phyloP scores from a whole-genome alignment of 2,888 invertebrate genomes.

The Biston betularia region DNA sequence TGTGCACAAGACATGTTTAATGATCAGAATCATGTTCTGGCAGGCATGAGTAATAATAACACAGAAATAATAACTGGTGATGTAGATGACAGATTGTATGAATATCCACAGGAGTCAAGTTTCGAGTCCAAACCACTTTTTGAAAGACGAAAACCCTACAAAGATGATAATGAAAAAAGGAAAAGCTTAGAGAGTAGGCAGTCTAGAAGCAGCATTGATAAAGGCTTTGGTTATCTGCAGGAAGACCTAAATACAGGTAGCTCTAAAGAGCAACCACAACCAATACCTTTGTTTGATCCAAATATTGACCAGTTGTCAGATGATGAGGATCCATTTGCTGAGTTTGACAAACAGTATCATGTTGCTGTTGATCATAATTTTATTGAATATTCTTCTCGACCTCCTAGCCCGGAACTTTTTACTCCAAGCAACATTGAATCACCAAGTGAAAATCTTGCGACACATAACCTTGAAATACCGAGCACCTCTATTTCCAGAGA shows the following conservation, averaged over 20 bases:
- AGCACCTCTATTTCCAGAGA: slow-evolving; percentile 30
- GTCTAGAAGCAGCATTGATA: slow-evolving; percentile 55
- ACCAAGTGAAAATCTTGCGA: slow-evolving; percentile 39
- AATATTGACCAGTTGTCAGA: slow-evolving; percentile 68
- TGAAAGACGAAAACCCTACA: slow-evolving; percentile 58
- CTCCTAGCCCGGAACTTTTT: slow-evolving; percentile 19
- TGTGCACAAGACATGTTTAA: slow-evolving; percentile 47
- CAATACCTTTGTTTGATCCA: slow-evolving; percentile 65
- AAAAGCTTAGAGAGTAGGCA: slow-evolving; percentile 46
- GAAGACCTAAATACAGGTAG: slow-evolving; percentile 46
- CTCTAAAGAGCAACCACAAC: slow-evolving; percentile 46
- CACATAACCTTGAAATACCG: slow-evolving; percentile 30
- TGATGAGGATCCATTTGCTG: slow-evolving; percentile 78
- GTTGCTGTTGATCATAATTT: slow-evolving; percentile 80
- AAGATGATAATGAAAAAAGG: slow-evolving; percentile 45
- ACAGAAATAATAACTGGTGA: slow-evolving; percentile 31
- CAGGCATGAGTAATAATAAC: slow-evolving; percentile 34
- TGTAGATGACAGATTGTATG: slow-evolving; percentile 26
- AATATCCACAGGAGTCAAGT: slow-evolving; percentile 39
- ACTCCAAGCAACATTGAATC: slow-evolving; percentile 33
- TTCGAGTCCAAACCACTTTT: slow-evolving; percentile 53
- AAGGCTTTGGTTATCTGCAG: slow-evolving; percentile 14
- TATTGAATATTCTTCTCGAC: slow-evolving; percentile 58
- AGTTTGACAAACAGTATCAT: slow-evolving; percentile 80
- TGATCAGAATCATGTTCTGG: slow-evolving; percentile 46